Conservation (phyloP, 2,113 vertebrate species). For the Mormyrus lacerda region DNA sequence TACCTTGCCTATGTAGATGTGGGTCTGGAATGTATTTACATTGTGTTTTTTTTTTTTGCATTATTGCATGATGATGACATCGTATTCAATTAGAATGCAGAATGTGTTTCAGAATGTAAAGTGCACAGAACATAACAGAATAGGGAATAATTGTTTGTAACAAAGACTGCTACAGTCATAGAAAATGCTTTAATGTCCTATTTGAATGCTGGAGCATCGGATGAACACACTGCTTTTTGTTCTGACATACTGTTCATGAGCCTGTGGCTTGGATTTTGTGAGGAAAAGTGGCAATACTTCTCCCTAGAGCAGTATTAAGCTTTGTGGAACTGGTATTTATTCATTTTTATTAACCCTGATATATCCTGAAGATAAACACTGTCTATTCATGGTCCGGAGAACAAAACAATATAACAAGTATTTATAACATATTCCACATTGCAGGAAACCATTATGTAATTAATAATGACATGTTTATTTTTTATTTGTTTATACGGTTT, state of each 20-base stretch:
- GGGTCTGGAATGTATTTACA: conserved; percentile 48
- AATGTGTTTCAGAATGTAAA: conserved; percentile 46
- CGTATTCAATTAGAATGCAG: conserved; percentile 38
- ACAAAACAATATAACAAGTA: not conserved
- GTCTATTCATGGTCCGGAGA: not conserved
- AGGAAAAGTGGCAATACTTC: not conserved
- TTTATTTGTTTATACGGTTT: not conserved
- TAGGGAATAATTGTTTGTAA: conserved; percentile 30
- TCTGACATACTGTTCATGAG: conserved; percentile 31
- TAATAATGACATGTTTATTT: not conserved
- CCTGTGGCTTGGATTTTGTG: conserved; percentile 29
- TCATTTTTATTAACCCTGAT: conserved; percentile 6
- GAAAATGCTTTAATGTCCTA: conserved; percentile 18
- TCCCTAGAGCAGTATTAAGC: conserved; percentile 6
- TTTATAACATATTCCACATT: not conserved
- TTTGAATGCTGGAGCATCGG: conserved; percentile 28
- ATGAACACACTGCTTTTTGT: conserved; percentile 50
- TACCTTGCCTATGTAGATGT: conserved; percentile 30
- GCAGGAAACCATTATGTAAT: not conserved
- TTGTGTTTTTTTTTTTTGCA: not conserved
- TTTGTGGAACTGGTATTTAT: conserved; percentile 4
- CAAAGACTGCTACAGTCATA: conserved; percentile 37
- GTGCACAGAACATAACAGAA: conserved; percentile 33
- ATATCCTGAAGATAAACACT: not conserved
- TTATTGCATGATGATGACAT: conserved; percentile 43